phyloP scores from a whole-genome alignment of 2,113 vertebrate genomes.

The Ptilorrhoa leucosticta region DNA sequence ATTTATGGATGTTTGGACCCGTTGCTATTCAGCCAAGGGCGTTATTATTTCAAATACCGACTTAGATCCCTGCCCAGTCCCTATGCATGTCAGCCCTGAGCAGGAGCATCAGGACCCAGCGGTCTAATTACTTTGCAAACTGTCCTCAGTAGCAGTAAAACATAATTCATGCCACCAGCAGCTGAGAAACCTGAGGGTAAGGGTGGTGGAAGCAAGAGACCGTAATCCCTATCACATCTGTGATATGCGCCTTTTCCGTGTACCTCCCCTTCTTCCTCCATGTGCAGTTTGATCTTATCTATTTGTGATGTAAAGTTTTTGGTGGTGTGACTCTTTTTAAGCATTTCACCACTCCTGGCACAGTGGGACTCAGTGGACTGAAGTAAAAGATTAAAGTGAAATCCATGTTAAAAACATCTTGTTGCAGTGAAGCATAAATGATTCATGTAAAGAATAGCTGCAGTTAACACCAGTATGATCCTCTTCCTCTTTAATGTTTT shows the following conservation, averaged over 20 bases:
- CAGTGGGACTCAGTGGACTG: not conserved
- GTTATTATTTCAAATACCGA: not conserved
- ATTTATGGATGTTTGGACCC: not conserved
- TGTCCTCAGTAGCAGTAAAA: not conserved
- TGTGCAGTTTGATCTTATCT: not conserved
- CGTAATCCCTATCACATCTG: no score
- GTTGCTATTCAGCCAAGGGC: not conserved
- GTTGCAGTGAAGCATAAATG: not conserved
- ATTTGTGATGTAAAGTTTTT: not conserved
- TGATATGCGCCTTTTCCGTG: not conserved
- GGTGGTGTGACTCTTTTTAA: not conserved
- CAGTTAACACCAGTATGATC: not conserved
- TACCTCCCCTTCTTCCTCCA: not conserved
- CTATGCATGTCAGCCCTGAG: accelerated
- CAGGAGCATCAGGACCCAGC: not conserved
- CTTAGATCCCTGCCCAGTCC: not conserved
- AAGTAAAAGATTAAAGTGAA: not conserved
- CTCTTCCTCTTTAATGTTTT: not conserved
- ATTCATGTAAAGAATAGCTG: not conserved
- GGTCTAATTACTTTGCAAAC: not conserved
- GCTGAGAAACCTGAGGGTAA: not conserved
- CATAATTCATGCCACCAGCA: no score
- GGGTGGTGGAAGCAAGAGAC: not conserved
- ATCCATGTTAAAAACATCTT: not conserved
- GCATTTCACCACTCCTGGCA: not conserved